phyloP scores from a whole-genome alignment of 2,797 vertebrate species.

The Scolopax rusticola region DNA sequence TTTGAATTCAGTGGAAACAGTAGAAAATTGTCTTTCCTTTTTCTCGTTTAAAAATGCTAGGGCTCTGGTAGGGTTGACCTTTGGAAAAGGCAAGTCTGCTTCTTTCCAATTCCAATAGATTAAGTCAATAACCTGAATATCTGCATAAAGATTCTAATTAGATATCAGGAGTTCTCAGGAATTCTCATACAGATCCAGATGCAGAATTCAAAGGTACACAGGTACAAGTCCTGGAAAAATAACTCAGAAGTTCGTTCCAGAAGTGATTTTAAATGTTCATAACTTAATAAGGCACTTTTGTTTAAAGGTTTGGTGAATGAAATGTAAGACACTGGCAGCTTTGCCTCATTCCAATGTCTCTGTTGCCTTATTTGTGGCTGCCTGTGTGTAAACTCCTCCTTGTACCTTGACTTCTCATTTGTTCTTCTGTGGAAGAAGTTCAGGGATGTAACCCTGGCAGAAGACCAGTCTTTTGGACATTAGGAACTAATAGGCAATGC shows the following conservation, averaged over 20 bases:
- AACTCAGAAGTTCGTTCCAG: conserved; percentile 3
- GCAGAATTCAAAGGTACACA: background rate
- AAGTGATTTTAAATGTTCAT: conserved; percentile 24
- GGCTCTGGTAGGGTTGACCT: background rate
- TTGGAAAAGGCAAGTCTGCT: background rate
- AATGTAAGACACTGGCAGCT: conserved; percentile 46
- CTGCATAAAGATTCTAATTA: conserved; percentile 29
- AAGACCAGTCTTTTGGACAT: background rate
- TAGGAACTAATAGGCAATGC: background rate
- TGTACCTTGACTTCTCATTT: background rate
- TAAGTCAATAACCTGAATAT: conserved; percentile 24
- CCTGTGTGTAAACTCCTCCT: background rate
- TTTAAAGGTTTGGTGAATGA: conserved; percentile 30
- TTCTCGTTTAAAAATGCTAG: background rate
- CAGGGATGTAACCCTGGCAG: background rate
- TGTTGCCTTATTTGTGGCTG: background rate
- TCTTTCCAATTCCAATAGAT: conserved; percentile 1
- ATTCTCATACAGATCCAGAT: background rate
- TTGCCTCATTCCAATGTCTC: conserved; percentile 32
- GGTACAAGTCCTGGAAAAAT: background rate
- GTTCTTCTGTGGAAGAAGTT: background rate
- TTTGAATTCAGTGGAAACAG: background rate
- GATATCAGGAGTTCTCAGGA: background rate
- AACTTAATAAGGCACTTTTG: conserved; percentile 28
- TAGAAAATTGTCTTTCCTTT: background rate